Percentiles rank a stretch among this genome's conserved stretches.
Evolutionary conservation across 2,113 vertebrate species (phyloP).

Genomic region (Siniperca knerii): DNA sequence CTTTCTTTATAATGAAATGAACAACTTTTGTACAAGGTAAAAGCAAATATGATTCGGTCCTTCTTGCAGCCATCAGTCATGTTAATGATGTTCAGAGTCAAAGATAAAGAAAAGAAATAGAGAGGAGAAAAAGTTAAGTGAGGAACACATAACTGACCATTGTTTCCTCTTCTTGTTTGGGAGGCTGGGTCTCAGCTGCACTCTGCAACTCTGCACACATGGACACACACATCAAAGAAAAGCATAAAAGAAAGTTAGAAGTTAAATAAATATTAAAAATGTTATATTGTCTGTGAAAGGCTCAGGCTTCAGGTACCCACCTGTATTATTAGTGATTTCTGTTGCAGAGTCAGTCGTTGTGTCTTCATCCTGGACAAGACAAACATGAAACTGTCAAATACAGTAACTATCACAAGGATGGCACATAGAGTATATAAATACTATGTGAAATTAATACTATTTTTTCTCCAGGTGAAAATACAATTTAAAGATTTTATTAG

Average conservation of each 20-base stretch:
- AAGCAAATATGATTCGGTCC: background rate
- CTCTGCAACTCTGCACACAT: constrained; percentile 59
- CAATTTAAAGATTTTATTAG: background rate
- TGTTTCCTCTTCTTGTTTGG: constrained; percentile 66
- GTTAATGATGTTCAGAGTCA: background rate
- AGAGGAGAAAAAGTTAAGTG: background rate
- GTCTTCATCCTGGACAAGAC: constrained; percentile 60
- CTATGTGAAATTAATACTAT: too few relatives aligned
- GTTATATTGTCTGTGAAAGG: background rate
- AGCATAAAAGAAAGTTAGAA: background rate
- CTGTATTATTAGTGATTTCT: constrained; percentile 52
- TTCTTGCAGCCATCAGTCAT: background rate
- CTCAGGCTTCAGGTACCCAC: constrained; percentile 46
- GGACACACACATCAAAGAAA: background rate
- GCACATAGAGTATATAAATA: background rate
- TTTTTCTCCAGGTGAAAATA: background rate
- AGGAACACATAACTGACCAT: constrained; percentile 77
- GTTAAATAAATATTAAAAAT: background rate
- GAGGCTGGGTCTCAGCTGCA: constrained; percentile 23
- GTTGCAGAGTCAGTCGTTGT: constrained; percentile 38
- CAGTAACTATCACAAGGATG: background rate
- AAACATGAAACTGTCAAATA: background rate
- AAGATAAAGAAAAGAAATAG: constrained; percentile 6
- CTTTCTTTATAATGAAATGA: background rate
- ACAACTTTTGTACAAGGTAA: background rate